Evolutionary conservation across 2,797 vertebrate genomes (phyloP).

Genomic region (Geotrypetes seraphini): DNA sequence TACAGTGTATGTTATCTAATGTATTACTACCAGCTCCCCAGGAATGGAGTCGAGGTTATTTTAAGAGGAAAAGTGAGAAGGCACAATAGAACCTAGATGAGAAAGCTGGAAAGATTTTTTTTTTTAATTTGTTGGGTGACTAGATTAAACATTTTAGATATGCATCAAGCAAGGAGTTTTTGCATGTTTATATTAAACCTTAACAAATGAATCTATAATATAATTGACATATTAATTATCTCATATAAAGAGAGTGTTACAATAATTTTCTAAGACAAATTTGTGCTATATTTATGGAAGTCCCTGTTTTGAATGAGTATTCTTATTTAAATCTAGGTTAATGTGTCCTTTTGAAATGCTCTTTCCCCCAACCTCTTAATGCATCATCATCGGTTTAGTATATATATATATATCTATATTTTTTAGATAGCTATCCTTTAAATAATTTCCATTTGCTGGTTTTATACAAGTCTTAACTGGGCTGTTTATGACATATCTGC

Average conservation of each 20-base stretch:
- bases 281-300: constrained; percentile 45
- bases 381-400: constrained; percentile 39
- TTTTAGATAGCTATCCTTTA: constrained; percentile 47
- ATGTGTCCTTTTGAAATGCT: too few relatives aligned
- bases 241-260: constrained; percentile 50
- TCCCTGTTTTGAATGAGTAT: constrained; percentile 41
- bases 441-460: constrained; percentile 57
- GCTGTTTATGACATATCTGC: constrained; percentile 55
- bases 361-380: constrained; percentile 22
- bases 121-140: constrained; percentile 33
- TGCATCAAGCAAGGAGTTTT: constrained; percentile 61
- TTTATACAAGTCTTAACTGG: constrained; percentile 71
- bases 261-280: constrained; percentile 53
- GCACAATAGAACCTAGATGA: too few relatives aligned
- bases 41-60: background rate
- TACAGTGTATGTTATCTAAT: too few relatives aligned
- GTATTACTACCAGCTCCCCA: too few relatives aligned
- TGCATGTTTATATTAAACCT: constrained; percentile 60
- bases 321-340: constrained; percentile 34
- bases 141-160: constrained; percentile 48
- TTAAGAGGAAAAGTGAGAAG: constrained; percentile 6
- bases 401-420: too few relatives aligned
- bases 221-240: constrained; percentile 40
- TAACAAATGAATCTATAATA: constrained; percentile 43
- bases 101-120: constrained; percentile 23